Conservation (phyloP, 2,797 vertebrate genomes). For the Glossophaga mutica region DNA sequence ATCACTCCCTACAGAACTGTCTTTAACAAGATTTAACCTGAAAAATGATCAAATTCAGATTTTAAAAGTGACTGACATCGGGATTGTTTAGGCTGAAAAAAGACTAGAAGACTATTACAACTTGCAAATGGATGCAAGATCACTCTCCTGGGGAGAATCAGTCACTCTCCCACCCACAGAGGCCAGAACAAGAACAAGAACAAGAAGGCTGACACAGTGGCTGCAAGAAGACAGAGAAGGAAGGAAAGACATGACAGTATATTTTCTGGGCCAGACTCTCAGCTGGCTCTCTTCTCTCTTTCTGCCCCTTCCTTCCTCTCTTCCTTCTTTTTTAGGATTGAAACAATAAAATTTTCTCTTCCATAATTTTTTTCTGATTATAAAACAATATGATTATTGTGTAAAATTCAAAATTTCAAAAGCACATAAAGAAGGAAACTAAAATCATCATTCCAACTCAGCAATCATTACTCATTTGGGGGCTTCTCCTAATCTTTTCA, state of each 20-base stretch:
- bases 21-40: not conserved
- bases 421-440: slow-evolving; percentile 14
- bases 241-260: not conserved
- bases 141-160: not conserved
- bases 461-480: not conserved
- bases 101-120: not conserved
- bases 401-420: not conserved
- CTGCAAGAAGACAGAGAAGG: not conserved
- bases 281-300: not conserved
- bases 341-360: not conserved
- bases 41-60: not conserved
- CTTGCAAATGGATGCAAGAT: not conserved
- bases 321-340: not conserved
- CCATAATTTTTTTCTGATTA: not conserved
- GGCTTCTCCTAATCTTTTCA: not conserved
- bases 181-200: not conserved
- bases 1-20: not conserved
- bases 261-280: not conserved
- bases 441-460: not conserved
- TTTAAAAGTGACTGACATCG: not conserved
- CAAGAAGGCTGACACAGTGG: not conserved
- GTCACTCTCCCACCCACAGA: not conserved
- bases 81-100: not conserved
- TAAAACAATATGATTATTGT: slow-evolving; percentile 1
- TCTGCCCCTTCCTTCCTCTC: not conserved